phyloP scores from a whole-genome alignment of 2,113 vertebrate species.

The Uria aalge region DNA sequence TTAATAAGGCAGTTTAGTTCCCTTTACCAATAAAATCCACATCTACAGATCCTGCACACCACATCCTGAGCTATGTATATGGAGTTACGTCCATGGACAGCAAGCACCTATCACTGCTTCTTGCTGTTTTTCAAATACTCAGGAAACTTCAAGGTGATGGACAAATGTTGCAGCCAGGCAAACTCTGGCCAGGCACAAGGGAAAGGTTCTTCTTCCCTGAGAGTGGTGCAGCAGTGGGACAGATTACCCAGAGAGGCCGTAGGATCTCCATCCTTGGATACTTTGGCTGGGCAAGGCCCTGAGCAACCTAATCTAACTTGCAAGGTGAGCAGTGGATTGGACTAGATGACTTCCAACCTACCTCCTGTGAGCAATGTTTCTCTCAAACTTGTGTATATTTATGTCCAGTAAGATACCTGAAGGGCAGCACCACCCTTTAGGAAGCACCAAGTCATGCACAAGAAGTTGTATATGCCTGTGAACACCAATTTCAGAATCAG shows the following conservation, averaged over 20 bases:
- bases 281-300: background rate
- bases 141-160: background rate
- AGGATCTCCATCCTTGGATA: background rate
- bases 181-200: background rate
- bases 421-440: background rate
- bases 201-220: background rate
- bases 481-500: background rate
- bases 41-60: background rate
- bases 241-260: background rate
- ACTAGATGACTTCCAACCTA: background rate
- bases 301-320: background rate
- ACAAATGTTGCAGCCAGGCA: background rate
- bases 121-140: background rate
- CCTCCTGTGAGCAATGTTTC: background rate
- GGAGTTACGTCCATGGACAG: background rate
- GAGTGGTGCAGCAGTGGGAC: background rate
- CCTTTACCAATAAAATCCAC: background rate
- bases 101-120: background rate
- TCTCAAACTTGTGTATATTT: background rate
- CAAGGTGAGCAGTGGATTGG: background rate
- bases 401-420: background rate
- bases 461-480: background rate
- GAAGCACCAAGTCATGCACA: background rate
- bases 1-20: background rate
- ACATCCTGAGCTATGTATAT: background rate